Evolutionary conservation across 2,113 vertebrate species (phyloP), one percentile per base, ranked within the genome.

Genomic region (Gorsachius goisagi): DNA sequence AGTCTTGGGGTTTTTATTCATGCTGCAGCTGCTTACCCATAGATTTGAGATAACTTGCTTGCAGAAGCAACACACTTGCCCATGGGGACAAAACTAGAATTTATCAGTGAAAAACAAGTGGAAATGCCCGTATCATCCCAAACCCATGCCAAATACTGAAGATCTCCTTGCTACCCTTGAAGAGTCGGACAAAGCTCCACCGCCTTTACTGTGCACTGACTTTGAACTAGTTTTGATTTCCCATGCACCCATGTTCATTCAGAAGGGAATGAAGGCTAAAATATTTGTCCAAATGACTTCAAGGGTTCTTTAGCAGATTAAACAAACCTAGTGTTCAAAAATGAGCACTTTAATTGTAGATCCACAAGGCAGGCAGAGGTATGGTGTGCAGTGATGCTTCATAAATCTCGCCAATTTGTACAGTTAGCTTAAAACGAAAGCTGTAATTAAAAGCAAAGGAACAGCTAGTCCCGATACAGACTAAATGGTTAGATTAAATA

Each of bases 391-490:
- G 56, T 30, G 79, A 71, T 33, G 92, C 92, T 94, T 94, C 79
- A 79, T 87, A 90, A 96, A 90, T 90, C 92, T 93, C 9, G 2
- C 79, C 80, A 77, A 97, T 96, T 96, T 94, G 81, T 81, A 86
- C 82, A 84, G 78, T 89, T 89, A 89, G 72, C 82, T 92, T 88
- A 80, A 88, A 96, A 85, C 28, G 47, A 96, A 93, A 94, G 68
- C 55, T 81, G 88, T 85, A 95, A 96, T 95, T 92, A 94, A 96
- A 82, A 90, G 85, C 59, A 90, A 94, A 94, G 63, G 71, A 85
- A 69, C 71, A 79, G 80, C 77, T 69, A 96, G 92, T 53, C 90
- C 27, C 0, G 4, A 53, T 76, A 39, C 47, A 79, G 69, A 82
- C 72, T 74, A 84, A 94, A 85, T n/a, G 59, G 41, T 53, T 82